Base-by-base conservation (phyloP, 2,888 invertebrate species). In the Lottia gigantea region DNA sequence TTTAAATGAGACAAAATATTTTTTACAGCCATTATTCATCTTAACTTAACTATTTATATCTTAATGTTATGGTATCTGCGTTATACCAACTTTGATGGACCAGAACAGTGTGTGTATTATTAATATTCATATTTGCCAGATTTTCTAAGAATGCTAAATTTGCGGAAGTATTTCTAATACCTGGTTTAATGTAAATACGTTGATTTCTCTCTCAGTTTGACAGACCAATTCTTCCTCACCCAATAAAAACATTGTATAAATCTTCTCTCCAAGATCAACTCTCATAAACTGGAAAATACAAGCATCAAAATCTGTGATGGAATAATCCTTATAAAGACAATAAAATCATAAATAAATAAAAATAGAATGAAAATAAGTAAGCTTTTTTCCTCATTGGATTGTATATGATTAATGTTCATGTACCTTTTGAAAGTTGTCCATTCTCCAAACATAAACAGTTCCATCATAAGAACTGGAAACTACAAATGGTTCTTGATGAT, bases 401-500 rank as follows among this genome's bases (percentile, higher is more conserved):
- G 31, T 31, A 31, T 31, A 31, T 31, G 31, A 31, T 31, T 31
- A 3, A 6, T 31, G 3, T 6, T 40, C 40, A 78, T 77, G 68
- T 71, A 86, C 85, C 74, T 81, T 71, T 67, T 82, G 81, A 46
- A 85, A 80, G 25, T 79, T 85, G 68, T 86, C 85, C 78, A 86
- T 76, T 47, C 83, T 76, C 86, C 86, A 86, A 19, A 85, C 77
- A 31, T 79, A 74, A 14, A 86, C 76, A 11, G 81, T 78, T n/a
- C 84, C 83, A 73, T 86, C 85, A 62, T 80, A 71, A 0, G 86
- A 85, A 12, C 77, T 74, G n/a, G 85, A 83, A 55, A 86, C 81
- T 23, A 85, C 67, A 15, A 86, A 62, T 0, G 83, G 81, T 55
- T 86, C 83, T 12, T 62, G 78, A 8, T 75, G 75, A 75, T 84